These are phyloP conservation scores for Argya squamiceps DNA, from an alignment of 2,797 vertebrate species.

Conservation along the genomic window DNA sequence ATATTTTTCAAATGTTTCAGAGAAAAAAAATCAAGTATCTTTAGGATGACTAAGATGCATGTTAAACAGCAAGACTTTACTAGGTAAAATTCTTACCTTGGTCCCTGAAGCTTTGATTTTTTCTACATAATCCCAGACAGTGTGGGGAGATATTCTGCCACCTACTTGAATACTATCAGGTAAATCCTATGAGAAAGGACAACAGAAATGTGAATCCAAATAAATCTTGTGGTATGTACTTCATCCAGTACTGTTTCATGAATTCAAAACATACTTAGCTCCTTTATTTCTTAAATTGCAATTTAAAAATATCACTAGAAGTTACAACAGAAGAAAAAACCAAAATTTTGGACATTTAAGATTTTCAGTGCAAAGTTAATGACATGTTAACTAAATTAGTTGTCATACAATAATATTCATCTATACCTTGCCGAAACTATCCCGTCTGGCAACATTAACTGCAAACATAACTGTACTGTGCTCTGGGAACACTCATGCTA, in stretches of 20 bases:
- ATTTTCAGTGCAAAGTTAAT: not conserved
- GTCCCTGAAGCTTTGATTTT: slow-evolving; percentile 98
- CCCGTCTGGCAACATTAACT: not conserved
- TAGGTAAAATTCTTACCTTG: slow-evolving; percentile 81
- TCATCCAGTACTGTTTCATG: not conserved
- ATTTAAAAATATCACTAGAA: not conserved
- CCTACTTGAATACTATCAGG: slow-evolving; percentile 96
- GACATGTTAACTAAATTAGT: not conserved
- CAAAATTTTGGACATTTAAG: not conserved
- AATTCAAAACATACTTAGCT: not conserved
- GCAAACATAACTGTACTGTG: not conserved
- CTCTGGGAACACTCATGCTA: not conserved
- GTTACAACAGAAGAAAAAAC: not conserved
- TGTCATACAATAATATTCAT: not conserved
- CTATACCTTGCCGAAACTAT: not conserved
- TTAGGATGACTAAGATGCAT: not conserved
- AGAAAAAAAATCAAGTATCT: not conserved
- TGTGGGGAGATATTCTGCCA: slow-evolving; percentile 96
- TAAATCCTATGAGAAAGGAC: slow-evolving; percentile 83
- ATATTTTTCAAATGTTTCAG: not conserved
- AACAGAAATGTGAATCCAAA: not conserved
- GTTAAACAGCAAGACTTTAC: not conserved
- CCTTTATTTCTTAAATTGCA: not conserved
- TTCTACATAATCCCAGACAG: slow-evolving; percentile 98
- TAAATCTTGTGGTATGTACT: not conserved